Base-by-base conservation (phyloP, 2,888 invertebrate species). In the Epinotia nisella region DNA sequence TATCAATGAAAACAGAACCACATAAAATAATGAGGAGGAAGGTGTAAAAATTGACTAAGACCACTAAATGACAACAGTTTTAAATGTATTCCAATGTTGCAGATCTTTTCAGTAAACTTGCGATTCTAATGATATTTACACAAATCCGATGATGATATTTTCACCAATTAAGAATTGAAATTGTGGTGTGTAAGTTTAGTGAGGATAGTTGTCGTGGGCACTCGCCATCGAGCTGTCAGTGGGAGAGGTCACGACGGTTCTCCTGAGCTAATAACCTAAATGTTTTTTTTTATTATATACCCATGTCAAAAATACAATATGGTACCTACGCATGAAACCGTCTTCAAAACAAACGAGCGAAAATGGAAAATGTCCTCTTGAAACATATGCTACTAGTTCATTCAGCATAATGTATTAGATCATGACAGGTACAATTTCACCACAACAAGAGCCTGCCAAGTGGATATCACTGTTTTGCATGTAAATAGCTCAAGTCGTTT, bases 381-480 rank as follows among this genome's bases (percentile, higher is more conserved):
- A 53, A 55, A 17, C n/a, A 39, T n/a, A 29, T 35, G 5, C 55
- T 67, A 10, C 41, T 19, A 53, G 65, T 39, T 66, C 35, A 67
- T 21, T 66, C 60, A 55, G 35, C n/a, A 60, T n/a, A 21, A 60
- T 29, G 41, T 29, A 55, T 35, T n/a, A 61, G 59, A 39, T 49
- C 53, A 21, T 61, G 29, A 24, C 41, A n/a, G 19, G 19, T 9
- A 85, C 83, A 85, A 83, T 83, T 82, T 79, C 81, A 79, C 77
- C 82, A 79, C 78, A 82, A 81, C 82, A 81, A 82, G 87, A 82
- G 82, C 83, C 82, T 81, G 74, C 82, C 76, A 78, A 81, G 78
- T 78, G 78, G 74, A 76, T 78, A 78, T 77, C 76, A 76, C 78
- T 67, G 70, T 90, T 90, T 88, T 87, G 83, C 90, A 90, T 89